These are phyloP conservation scores for Delphinapterus leucas DNA, from an alignment of 2,113 vertebrate genomes.

Conservation along the genomic window DNA sequence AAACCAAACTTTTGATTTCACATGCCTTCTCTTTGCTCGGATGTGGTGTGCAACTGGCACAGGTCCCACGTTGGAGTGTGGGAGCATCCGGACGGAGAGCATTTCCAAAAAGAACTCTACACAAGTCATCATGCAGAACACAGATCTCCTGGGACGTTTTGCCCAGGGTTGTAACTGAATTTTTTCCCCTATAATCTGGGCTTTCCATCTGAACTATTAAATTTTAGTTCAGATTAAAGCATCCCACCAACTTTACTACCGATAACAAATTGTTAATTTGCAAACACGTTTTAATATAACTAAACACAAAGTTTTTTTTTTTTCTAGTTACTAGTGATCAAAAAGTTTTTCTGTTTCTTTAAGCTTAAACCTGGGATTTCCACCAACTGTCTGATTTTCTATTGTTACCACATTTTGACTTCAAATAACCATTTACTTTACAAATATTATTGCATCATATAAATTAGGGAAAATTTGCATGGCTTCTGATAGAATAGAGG, in stretches of 20 bases:
- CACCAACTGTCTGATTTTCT: conserved; percentile 76
- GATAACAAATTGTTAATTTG: conserved; percentile 50
- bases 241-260: neutral
- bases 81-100: conserved; percentile 62
- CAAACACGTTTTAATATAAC: conserved; percentile 58
- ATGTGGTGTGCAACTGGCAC: conserved; percentile 55
- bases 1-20: conserved; percentile 6
- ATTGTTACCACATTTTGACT: conserved; percentile 79
- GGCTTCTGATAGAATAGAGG: conserved; percentile 58
- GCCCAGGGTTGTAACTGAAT: conserved; percentile 27
- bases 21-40: conserved; percentile 8
- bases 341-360: conserved; percentile 68
- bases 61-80: conserved; percentile 50
- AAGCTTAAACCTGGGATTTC: conserved; percentile 66
- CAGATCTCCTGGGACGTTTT: conserved; percentile 43
- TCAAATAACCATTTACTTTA: conserved; percentile 73
- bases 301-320: conserved; percentile 45
- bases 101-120: conserved; percentile 49
- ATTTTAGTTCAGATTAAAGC: conserved; percentile 53
- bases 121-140: neutral
- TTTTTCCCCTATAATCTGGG: neutral
- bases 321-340: conserved; percentile 56
- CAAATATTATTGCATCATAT: conserved; percentile 75
- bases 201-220: conserved; percentile 41
- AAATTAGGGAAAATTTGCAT: conserved; percentile 67